Base-by-base conservation (phyloP, 1,140 invertebrate genomes). In the Trialeurodes vaporariorum region DNA sequence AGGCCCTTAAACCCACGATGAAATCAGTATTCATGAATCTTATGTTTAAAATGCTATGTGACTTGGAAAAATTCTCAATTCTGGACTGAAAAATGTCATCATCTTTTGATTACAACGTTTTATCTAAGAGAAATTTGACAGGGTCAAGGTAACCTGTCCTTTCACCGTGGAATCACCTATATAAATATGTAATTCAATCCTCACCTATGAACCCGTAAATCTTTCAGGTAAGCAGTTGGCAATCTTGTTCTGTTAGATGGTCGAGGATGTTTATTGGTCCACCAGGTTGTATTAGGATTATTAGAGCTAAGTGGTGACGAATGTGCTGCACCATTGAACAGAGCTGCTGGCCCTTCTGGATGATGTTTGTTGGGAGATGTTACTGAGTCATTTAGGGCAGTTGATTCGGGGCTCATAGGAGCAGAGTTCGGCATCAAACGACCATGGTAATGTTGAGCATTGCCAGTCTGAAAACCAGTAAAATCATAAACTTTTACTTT, bases 131-230 rank as follows among this genome's bases (percentile, higher is more conserved):
- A n/a, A n/a, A n/a, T n/a, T n/a, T n/a, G n/a, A n/a, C n/a, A n/a
- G n/a, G n/a, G n/a, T n/a, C n/a, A n/a, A n/a, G n/a, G n/a, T n/a
- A n/a, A n/a, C n/a, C n/a, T n/a, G n/a, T n/a, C n/a, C n/a, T n/a
- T n/a, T n/a, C n/a, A n/a, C n/a, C n/a, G n/a, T n/a, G n/a, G n/a
- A n/a, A n/a, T n/a, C n/a, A n/a, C n/a, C n/a, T n/a, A n/a, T n/a
- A n/a, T n/a, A n/a, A n/a, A n/a, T n/a, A n/a, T n/a, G n/a, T n/a
- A n/a, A n/a, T n/a, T n/a, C n/a, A n/a, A n/a, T n/a, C n/a, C n/a
- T 21, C 68, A 76, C 75, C 74, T 73, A 70, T 89, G 88, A 65
- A 90, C 83, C 73, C 84, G 83, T 71, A 91, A 85, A 73, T 90
- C 85, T 74, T 86, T 87, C 59, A 90, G 83, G 72, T 90, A 90